Conservation (phyloP, 1,140 invertebrate species). For the Lepidotrigona ventralis region DNA sequence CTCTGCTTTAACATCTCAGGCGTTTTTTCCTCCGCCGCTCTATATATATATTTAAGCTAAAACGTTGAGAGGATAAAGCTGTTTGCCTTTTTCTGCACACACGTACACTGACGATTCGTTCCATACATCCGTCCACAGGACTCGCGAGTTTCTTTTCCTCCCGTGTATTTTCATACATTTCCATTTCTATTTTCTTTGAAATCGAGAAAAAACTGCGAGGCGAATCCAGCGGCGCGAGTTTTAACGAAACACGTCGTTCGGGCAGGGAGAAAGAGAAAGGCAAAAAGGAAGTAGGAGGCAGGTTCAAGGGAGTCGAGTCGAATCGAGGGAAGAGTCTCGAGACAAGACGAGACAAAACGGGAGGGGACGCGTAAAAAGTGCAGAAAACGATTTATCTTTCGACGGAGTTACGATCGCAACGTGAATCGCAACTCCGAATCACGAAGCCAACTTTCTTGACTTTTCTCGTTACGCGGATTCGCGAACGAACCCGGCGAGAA, state of each 20-base stretch:
- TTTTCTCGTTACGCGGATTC: conserved; percentile 38
- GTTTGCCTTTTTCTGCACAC: neutral
- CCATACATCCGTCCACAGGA: neutral
- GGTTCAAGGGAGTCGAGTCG: neutral
- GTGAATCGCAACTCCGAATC: conserved; percentile 50
- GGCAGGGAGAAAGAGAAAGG: neutral
- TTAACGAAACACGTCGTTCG: conserved; percentile 3
- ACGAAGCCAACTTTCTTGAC: conserved; percentile 34
- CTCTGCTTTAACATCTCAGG: neutral
- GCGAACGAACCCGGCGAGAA: conserved; percentile 12
- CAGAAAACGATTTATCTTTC: conserved; percentile 62
- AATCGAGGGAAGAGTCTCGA: neutral
- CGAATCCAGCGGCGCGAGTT: conserved; percentile 8
- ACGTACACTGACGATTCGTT: neutral
- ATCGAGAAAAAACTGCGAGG: conserved; percentile 29
- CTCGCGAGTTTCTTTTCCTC: conserved; percentile 1
- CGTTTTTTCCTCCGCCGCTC: neutral
- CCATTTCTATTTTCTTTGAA: conserved; percentile 38
- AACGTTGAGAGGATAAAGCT: neutral
- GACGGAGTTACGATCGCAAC: conserved; percentile 54
- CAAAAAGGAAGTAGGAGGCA: conserved; percentile 3
- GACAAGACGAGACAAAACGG: neutral
- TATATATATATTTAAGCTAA: neutral
- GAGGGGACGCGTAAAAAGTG: conserved; percentile 50
- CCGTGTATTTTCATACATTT: conserved; percentile 37